phyloP scores from a whole-genome alignment of 2,888 invertebrate genomes.

The Eristalis arbustorum region DNA sequence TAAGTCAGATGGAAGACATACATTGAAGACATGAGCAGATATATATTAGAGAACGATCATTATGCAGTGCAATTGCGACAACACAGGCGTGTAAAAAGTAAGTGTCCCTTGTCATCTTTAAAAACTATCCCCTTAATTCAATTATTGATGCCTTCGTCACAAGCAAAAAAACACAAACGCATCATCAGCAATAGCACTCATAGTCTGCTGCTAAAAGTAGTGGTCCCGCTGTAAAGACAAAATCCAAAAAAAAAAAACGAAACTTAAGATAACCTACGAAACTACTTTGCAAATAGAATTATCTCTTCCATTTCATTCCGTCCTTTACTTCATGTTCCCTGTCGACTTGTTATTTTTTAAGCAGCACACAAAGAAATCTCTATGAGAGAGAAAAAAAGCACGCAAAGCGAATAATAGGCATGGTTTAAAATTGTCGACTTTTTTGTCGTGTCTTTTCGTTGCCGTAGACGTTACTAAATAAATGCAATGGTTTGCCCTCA shows the following conservation, averaged over 20 bases:
- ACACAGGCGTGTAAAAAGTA: background rate
- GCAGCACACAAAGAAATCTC: constrained; percentile 40
- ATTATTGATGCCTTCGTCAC: background rate
- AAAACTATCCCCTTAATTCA: background rate
- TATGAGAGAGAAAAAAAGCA: constrained; percentile 44
- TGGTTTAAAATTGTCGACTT: constrained; percentile 68
- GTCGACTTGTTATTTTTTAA: constrained; percentile 30
- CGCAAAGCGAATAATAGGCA: constrained; percentile 69
- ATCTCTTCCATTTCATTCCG: constrained; percentile 39
- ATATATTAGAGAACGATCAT: too few relatives aligned
- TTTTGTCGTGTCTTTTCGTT: constrained; percentile 52
- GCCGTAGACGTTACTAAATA: constrained; percentile 36
- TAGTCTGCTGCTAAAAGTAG: background rate
- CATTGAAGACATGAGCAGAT: too few relatives aligned
- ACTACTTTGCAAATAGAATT: constrained; percentile 66
- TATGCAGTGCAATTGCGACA: too few relatives aligned
- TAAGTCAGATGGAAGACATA: too few relatives aligned
- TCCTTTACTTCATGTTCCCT: constrained; percentile 20
- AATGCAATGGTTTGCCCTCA: constrained; percentile 54
- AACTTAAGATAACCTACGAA: constrained; percentile 35
- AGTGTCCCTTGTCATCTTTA: background rate
- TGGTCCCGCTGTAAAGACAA: background rate
- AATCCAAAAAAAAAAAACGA: constrained; percentile 1
- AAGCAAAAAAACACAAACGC: background rate
- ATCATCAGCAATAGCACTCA: background rate